Conservation (phyloP, 2,797 vertebrate species). For the Oryzias dopingdopingensis region DNA sequence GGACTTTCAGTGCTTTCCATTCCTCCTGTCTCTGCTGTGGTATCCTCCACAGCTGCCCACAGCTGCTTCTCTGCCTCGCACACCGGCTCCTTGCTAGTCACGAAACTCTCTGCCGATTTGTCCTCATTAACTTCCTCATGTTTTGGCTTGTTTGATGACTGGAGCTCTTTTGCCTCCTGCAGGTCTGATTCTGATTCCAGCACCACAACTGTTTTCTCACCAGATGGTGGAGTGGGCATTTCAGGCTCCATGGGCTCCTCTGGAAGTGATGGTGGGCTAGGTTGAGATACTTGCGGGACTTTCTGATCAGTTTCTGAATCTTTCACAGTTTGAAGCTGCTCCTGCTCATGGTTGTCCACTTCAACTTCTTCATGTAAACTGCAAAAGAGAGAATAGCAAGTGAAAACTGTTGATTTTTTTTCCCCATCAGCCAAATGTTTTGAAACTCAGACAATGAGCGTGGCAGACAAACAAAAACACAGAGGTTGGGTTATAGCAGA, state of each 20-base stretch:
- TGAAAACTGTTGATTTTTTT: constrained; percentile 9
- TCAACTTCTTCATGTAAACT: constrained; percentile 34
- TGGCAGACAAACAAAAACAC: constrained; percentile 6
- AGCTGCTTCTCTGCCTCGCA: constrained; percentile 58
- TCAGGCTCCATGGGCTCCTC: constrained; percentile 49
- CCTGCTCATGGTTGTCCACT: constrained; percentile 6
- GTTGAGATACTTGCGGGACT: constrained; percentile 17
- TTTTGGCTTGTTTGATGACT: constrained; percentile 48
- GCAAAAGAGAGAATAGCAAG: constrained; percentile 10
- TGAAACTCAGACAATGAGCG: constrained; percentile 5
- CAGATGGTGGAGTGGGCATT: constrained; percentile 27
- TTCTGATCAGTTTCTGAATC: constrained; percentile 16
- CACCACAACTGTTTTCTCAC: background rate
- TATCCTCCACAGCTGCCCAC: constrained; percentile 69
- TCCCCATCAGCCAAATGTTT: background rate
- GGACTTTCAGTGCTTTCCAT: constrained; percentile 32
- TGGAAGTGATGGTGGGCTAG: constrained; percentile 28
- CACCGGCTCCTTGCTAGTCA: constrained; percentile 38
- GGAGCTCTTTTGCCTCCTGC: background rate
- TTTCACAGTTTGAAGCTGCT: constrained; percentile 20
- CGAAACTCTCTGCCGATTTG: constrained; percentile 15
- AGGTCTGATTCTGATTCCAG: constrained; percentile 10
- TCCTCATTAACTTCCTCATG: constrained; percentile 22
- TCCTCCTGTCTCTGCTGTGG: constrained; percentile 33
- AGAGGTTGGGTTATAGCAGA: constrained; percentile 13